phyloP scores from a whole-genome alignment of 1,140 invertebrate genomes.

The Gryon sp. region DNA sequence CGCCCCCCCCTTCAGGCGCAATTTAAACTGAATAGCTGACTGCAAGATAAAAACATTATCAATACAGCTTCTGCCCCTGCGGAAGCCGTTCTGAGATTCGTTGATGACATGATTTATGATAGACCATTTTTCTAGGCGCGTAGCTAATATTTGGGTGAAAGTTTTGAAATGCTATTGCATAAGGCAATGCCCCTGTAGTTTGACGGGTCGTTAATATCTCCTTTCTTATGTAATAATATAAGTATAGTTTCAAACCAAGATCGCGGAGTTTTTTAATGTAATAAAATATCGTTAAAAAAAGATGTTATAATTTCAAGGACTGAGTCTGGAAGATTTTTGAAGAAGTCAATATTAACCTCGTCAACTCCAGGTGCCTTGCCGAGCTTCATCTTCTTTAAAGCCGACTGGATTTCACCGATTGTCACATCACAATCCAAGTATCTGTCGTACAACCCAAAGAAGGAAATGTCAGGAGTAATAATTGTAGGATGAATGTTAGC shows the following conservation, averaged over 20 bases:
- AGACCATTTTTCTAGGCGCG: neutral
- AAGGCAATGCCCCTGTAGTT: conserved; percentile 1
- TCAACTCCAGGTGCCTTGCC: neutral
- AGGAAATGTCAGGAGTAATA: no score
- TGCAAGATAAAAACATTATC: conserved; percentile 11
- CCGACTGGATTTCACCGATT: no score
- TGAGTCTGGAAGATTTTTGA: neutral
- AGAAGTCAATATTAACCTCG: conserved; percentile 1
- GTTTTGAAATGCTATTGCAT: conserved; percentile 13
- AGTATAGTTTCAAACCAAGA: neutral
- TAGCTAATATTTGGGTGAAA: neutral
- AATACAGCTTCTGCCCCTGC: conserved; percentile 1
- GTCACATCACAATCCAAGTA: no score
- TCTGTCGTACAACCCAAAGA: no score
- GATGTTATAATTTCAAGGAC: neutral
- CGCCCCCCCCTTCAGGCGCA: neutral
- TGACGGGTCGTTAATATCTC: neutral
- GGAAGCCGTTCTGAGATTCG: conserved; percentile 2
- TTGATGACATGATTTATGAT: no score
- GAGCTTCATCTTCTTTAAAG: neutral
- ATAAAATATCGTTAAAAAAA: neutral
- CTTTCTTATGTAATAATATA: neutral
- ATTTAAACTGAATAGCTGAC: neutral
- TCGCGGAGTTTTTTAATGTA: neutral
- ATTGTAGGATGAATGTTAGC: neutral